Conservation (phyloP, 2,113 vertebrate species). For the Agapornis roseicollis region DNA sequence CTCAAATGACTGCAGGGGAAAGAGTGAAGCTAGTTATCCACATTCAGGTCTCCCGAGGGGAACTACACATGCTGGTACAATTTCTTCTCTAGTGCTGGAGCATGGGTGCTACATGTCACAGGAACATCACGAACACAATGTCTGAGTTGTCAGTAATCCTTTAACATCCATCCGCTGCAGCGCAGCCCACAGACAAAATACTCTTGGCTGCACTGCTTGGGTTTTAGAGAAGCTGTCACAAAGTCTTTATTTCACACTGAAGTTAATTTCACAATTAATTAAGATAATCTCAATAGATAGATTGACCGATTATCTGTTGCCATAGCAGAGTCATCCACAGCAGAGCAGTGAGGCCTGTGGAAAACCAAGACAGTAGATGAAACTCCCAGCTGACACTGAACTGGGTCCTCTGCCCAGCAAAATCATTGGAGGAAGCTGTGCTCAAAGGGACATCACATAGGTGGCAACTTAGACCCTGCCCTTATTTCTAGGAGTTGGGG, state of each 20-base stretch:
- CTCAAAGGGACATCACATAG: background rate
- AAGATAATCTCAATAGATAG: background rate
- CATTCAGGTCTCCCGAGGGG: background rate
- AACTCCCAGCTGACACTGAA: background rate
- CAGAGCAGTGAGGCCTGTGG: background rate
- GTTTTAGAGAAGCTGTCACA: background rate
- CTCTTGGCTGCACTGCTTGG: background rate
- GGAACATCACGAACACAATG: background rate
- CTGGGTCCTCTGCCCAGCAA: background rate
- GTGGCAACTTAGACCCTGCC: background rate
- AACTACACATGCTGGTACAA: background rate
- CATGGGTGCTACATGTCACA: background rate
- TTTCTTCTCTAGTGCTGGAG: background rate
- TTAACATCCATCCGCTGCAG: background rate
- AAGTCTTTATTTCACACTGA: background rate
- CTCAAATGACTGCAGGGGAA: background rate
- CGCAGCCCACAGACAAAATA: background rate
- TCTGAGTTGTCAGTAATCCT: background rate
- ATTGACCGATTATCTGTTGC: background rate
- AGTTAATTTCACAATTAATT: background rate
- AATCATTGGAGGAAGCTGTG: background rate
- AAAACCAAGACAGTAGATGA: background rate
- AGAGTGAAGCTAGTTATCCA: background rate
- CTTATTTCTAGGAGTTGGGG: background rate
- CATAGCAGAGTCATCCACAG: background rate